These are phyloP conservation scores for Plumapathes pennacea DNA, from an alignment of 92 coral and sea anemone species.

Conservation along the genomic window DNA sequence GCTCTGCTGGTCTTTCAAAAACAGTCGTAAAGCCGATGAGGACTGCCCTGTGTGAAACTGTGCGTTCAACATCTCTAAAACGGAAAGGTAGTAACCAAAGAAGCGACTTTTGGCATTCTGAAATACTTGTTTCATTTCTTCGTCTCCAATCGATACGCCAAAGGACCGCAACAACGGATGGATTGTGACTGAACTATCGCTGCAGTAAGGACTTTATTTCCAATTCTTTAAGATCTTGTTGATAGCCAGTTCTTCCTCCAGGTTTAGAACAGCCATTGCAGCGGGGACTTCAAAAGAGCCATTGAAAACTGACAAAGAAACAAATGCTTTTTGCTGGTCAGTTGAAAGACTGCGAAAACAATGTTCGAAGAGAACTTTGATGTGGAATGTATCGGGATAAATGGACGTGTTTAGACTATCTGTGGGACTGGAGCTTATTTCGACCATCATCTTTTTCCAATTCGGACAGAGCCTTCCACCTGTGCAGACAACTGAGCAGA, in stretches of 20 bases:
- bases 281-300: not conserved
- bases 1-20: constrained; percentile 14
- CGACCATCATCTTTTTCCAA: no score
- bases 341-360: constrained; percentile 19
- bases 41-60: constrained; percentile 17
- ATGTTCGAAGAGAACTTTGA: constrained; percentile 18
- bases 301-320: constrained; percentile 12
- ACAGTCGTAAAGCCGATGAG: constrained; percentile 1
- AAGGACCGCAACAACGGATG: constrained; percentile 31
- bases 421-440: no score
- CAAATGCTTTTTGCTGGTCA: constrained; percentile 11
- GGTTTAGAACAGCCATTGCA: constrained; percentile 22
- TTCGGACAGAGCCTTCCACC: no score
- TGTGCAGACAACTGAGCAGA: constrained; percentile 13
- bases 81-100: not conserved
- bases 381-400: constrained; percentile 6
- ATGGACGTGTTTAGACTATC: constrained; percentile 21
- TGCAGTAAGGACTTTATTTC: constrained; percentile 22
- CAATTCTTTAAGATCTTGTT: constrained; percentile 3
- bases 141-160: constrained; percentile 15
- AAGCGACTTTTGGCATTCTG: constrained; percentile 3
- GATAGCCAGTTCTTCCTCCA: not conserved
- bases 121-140: constrained; percentile 10
- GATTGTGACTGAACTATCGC: not conserved
- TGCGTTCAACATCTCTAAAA: constrained; percentile 4